Base-by-base conservation (phyloP, 2,888 invertebrate genomes). In the Drosophila kokeensis region DNA sequence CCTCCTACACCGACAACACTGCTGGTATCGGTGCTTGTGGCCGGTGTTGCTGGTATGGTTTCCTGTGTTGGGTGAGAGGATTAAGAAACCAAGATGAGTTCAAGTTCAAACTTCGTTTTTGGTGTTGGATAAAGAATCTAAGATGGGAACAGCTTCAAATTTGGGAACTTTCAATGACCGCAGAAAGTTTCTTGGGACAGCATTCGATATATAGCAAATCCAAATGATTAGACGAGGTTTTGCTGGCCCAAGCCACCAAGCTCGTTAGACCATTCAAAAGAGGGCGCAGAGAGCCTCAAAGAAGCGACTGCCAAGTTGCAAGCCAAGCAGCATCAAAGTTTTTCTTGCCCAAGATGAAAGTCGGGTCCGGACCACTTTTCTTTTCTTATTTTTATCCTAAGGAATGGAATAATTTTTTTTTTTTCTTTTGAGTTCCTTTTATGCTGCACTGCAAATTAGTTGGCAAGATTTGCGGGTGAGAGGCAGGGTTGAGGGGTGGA, bases 1-100 rank as follows among this genome's bases (percentile, higher is more conserved):
- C 66, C 81, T 38, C 71, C 83, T 53, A 76, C 70, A 63, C 88
- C 86, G 32, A 86, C 83, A 57, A 87, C 83, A 59, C 88, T 82
- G 69, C 83, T 85, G 63, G 91, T 81, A 67, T 90, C 89, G 73
- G 88, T 85, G 82, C 73, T 87, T 65, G 91, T 84, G 67, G 90
- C 78, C 67, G 92, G 87, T 81, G 90, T 83, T 89, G 90, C 89
- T 76, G 91, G 91, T 71, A 92, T 89, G 81, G 92, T 92, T 89
- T 92, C 92, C 91, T 92, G 52, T 38, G 75, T 45, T 81, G 32
- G 38, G 27, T 10, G 30, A 42, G 4, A 29, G 40, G 29, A 36
- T 30, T 48, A 42, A n/a, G 53, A 50, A 68, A 54, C 42, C 32
- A 53, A 65, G 61, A 71, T 61, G 67, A 73, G 69, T 60, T 52